A percentile compares a stretch with the other conserved stretches of the same genome.
phyloP scores from a whole-genome alignment of 2,113 vertebrate species.

The Brachypodius melanocephalos region DNA sequence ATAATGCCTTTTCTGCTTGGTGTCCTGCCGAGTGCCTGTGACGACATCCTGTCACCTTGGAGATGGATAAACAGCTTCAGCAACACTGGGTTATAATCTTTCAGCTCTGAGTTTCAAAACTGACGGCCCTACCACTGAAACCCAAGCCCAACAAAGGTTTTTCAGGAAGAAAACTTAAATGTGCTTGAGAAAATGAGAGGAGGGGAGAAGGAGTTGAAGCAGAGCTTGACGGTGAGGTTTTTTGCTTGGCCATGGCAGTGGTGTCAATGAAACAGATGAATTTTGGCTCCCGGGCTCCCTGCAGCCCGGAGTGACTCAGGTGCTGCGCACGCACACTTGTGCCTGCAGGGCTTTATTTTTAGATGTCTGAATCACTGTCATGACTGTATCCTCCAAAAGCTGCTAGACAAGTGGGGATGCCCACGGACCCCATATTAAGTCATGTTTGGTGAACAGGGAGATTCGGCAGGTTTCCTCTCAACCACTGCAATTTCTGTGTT shows the following conservation, averaged over 20 bases:
- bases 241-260: not conserved
- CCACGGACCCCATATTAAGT: constrained; percentile 48
- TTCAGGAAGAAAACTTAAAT: not conserved
- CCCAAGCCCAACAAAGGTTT: not conserved
- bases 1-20: not conserved
- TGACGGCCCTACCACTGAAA: not conserved
- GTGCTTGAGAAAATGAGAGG: not conserved
- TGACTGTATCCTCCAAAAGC: not conserved
- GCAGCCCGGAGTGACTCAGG: constrained; percentile 7
- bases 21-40: not conserved
- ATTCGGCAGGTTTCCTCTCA: not conserved
- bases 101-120: constrained; percentile 29
- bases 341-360: constrained; percentile 55
- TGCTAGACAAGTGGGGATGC: not conserved
- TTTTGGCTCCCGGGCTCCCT: not conserved
- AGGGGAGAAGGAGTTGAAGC: not conserved
- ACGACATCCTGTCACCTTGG: constrained; percentile 61
- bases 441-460: constrained; percentile 17
- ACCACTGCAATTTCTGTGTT: not conserved
- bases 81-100: constrained; percentile 39
- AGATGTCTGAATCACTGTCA: constrained; percentile 39
- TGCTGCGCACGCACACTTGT: not conserved
- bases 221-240: not conserved
- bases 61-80: constrained; percentile 56
- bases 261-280: not conserved